Base-by-base conservation (phyloP, 2,797 vertebrate genomes). In the Poeciliopsis turneri region DNA sequence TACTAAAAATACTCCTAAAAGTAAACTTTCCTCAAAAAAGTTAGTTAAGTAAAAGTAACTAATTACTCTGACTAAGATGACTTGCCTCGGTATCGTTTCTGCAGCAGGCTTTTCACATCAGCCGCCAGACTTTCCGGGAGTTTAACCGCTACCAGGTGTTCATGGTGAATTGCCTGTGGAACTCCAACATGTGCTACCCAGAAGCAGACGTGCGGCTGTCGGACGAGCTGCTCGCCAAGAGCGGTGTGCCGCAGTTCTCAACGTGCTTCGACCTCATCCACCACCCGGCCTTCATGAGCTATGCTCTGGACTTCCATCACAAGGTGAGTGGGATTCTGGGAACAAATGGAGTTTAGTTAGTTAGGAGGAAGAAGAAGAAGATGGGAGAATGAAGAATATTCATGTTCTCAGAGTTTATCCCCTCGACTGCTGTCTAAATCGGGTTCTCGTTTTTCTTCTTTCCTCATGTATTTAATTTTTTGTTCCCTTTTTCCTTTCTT, bases 101-200 rank as follows among this genome's bases (percentile, higher is more conserved):
- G 1, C 84, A 93, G 89, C 84, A 94, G 75, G 91, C 94, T 49
- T 96, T 97, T 87, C 95, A 93, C 92, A 96, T 98, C 90, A 98
- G 93, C 90, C 96, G 88, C 43, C 94, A 94, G 86, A 97, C 95
- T 0, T 97, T 95, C 87, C 83, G 84, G 0, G 94, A 98, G 86
- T 99, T 97, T 91, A 99, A 99, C 94, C 88, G 92, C 45, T 98
- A 97, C 75, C 45, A 96, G 61, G 90, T 90, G 55, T 69, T 94
- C 66, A 97, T 98, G 96, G 97, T 99, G 80, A 96, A 94, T 85
- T 97, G 96, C 82, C 93, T 99, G 84, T 99, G 97, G 98, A 98
- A 96, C 84, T 97, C 96, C 33, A 96, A 72, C 76, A 94, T 88
- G 9, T 97, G 97, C 86, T 85, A 94, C n/a, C 93, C 94, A 25